Evolutionary conservation across 2,113 vertebrate genomes (phyloP).

Genomic region (Balaeniceps rex): DNA sequence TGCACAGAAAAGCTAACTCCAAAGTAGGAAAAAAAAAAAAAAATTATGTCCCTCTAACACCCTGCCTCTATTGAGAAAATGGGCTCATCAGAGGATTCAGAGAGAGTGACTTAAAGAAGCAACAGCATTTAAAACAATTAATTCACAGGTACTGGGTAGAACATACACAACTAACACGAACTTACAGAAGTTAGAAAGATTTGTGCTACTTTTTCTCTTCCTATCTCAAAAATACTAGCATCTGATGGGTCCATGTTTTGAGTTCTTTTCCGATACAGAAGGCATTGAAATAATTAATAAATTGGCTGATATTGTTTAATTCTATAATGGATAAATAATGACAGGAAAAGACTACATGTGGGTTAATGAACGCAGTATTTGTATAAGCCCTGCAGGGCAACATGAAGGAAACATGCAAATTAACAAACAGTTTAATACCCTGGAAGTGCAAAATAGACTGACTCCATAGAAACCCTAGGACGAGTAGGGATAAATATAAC

Average conservation of each 20-base stretch:
- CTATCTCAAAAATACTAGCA: neutral
- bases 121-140: neutral
- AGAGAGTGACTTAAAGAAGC: neutral
- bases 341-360: neutral
- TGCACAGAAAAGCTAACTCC: neutral
- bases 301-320: neutral
- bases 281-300: neutral
- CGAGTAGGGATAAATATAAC: neutral
- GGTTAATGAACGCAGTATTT: neutral
- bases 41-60: neutral
- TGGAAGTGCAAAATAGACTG: neutral
- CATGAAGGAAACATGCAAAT: neutral
- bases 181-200: neutral
- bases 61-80: neutral
- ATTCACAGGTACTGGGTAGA: neutral
- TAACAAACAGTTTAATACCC: neutral
- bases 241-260: neutral
- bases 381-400: neutral
- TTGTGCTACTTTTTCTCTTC: neutral
- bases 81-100: neutral
- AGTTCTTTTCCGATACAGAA: conserved; percentile 8
- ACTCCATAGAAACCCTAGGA: neutral
- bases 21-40: neutral
- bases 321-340: neutral
- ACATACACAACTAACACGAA: neutral